Base-by-base conservation (phyloP, 2,888 invertebrate species). In the Rhopalosiphum nymphaeae region DNA sequence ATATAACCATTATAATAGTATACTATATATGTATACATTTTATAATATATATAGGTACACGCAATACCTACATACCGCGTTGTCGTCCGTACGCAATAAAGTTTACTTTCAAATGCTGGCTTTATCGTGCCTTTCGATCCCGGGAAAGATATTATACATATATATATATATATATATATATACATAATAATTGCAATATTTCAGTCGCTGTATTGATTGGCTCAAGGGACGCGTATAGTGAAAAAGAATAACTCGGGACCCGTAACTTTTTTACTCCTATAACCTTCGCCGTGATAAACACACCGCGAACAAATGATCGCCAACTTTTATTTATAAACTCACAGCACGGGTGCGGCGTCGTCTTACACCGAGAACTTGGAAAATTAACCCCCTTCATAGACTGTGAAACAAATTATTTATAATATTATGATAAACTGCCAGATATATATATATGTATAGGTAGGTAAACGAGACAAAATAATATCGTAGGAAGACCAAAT, bases 101-200 rank as follows among this genome's bases (percentile, higher is more conserved):
- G 85, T 91, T 85, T 91, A 57, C 56, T 44, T 29, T 26, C 84
- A 42, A 53, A 42, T n/a, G 91, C 61, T 53, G 29, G 90, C 42
- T 84, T 88, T 91, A 91, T 91, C 91, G 57, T 25, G 44, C 29
- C 44, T 85, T n/a, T 91, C n/a, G 85, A 86, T 57, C n/a, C 85
- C 44, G 46, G 44, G 2, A 26, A 78, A 91, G 91, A 78, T 61
- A 78, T 78, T 46, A 29, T 49, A 13, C n/a, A n/a, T 26, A 26
- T 57, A 57, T 26, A 49, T 57, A 57, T 57, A 57, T 26, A 46
- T 7, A 26, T 57, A 57, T 16, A 26, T 26, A 57, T 57, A 25
- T 26, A 21, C 16, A 86, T n/a, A 46, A 89, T 85, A 91, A 91
- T 92, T 49, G 57, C 29, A 49, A 86, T 91, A 61, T 61, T 92